Conservation (phyloP, 2,113 vertebrate species). For the Lichenostomus cassidix region DNA sequence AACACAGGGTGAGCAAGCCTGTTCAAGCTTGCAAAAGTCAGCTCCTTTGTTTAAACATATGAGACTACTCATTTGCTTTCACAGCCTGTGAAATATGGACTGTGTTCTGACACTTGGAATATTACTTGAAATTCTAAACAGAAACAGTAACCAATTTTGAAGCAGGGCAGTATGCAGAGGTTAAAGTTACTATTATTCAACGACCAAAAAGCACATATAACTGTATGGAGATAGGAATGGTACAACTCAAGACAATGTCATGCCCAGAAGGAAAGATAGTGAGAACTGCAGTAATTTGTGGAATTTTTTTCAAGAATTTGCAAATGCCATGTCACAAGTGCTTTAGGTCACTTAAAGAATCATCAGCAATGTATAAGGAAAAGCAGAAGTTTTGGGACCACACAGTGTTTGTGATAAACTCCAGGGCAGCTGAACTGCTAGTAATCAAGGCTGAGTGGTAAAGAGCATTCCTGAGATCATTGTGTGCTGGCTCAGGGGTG, state of each 20-base stretch:
- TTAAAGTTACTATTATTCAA: not conserved
- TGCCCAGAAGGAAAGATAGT: not conserved
- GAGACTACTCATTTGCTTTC: not conserved
- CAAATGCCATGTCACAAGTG: accelerated
- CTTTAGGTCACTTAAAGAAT: not conserved
- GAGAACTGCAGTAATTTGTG: not conserved
- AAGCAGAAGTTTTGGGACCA: not conserved
- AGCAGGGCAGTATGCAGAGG: not conserved
- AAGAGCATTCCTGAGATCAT: not conserved
- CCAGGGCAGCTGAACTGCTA: not conserved
- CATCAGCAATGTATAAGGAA: not conserved
- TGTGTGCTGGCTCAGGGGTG: too few species aligned
- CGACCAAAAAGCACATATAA: not conserved
- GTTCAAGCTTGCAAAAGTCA: not conserved
- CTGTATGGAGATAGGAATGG: not conserved
- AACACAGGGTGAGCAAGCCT: not conserved
- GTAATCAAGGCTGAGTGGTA: accelerated
- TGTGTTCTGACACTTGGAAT: not conserved
- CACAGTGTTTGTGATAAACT: not conserved
- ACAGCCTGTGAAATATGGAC: not conserved
- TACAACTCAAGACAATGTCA: not conserved
- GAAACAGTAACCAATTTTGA: not conserved
- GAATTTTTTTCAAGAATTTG: not conserved
- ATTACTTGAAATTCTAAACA: not conserved
- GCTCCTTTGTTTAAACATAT: not conserved